These are phyloP conservation scores for Polyommatus iphigenia DNA, from an alignment of 2,888 invertebrate species.

Conservation along the genomic window DNA sequence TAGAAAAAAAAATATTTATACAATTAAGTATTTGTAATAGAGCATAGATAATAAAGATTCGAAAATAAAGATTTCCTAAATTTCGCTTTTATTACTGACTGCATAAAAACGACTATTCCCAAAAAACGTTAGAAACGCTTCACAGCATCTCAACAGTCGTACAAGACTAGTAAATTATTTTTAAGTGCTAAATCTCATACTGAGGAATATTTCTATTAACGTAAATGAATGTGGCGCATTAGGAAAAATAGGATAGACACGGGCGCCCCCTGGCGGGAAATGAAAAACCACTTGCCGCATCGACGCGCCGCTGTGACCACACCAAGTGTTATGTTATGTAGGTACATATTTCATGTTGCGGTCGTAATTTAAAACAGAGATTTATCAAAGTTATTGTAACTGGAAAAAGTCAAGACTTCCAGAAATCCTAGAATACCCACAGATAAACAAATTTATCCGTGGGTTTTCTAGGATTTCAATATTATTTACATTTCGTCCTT, in stretches of 20 bases:
- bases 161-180: background rate
- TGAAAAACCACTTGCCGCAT: constrained; percentile 40
- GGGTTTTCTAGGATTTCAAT: too few species aligned
- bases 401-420: too few species aligned
- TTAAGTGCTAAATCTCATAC: constrained; percentile 21
- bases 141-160: background rate
- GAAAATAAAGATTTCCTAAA: too few species aligned
- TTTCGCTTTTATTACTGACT: too few species aligned
- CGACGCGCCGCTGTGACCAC: constrained; percentile 18
- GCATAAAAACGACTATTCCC: background rate
- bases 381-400: background rate
- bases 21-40: too few species aligned
- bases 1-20: too few species aligned
- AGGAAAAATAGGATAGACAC: constrained; percentile 36
- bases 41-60: too few species aligned
- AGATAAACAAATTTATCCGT: too few species aligned
- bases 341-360: constrained; percentile 11
- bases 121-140: background rate
- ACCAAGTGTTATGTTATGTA: too few species aligned
- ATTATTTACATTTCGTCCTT: too few species aligned
- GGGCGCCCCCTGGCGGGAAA: constrained; percentile 40
- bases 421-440: too few species aligned
- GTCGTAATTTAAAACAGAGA: background rate
- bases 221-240: constrained; percentile 35
- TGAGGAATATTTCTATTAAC: constrained; percentile 24